Conservation (phyloP, 2,797 vertebrate genomes). For the Lagodon rhomboides region DNA sequence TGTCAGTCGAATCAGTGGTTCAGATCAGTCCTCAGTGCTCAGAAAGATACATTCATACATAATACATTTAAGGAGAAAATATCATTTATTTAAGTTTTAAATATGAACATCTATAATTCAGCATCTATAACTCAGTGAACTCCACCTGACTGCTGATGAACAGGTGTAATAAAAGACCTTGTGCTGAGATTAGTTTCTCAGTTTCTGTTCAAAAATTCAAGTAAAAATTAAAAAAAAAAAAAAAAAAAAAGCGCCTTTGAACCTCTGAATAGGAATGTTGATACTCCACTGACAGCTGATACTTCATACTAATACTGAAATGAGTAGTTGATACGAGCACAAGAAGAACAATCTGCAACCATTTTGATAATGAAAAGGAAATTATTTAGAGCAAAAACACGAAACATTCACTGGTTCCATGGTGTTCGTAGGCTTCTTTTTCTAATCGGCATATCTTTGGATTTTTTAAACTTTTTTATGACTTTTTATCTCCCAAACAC, state of each 20-base stretch:
- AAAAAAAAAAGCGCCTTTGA: too few species aligned
- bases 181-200: background rate
- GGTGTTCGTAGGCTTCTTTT: too few species aligned
- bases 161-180: background rate
- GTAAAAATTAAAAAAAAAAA: background rate
- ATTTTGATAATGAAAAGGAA: too few species aligned
- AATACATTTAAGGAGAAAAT: background rate
- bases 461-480: background rate
- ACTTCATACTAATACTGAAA: too few species aligned
- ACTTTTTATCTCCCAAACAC: background rate
- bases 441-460: background rate
- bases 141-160: background rate
- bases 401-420: background rate
- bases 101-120: slow-evolving; percentile 6
- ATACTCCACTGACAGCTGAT: background rate
- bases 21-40: background rate
- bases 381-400: too few species aligned
- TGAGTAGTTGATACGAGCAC: background rate
- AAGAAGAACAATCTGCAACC: background rate
- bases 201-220: background rate
- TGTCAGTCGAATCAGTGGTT: background rate
- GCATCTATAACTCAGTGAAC: background rate
- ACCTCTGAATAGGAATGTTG: background rate
- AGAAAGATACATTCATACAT: background rate
- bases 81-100: slow-evolving; percentile 4